A percentile compares a stretch with the other conserved stretches of the same genome.
Conservation (phyloP, 1,140 invertebrate species). For the Ceratosolen solmsi region DNA sequence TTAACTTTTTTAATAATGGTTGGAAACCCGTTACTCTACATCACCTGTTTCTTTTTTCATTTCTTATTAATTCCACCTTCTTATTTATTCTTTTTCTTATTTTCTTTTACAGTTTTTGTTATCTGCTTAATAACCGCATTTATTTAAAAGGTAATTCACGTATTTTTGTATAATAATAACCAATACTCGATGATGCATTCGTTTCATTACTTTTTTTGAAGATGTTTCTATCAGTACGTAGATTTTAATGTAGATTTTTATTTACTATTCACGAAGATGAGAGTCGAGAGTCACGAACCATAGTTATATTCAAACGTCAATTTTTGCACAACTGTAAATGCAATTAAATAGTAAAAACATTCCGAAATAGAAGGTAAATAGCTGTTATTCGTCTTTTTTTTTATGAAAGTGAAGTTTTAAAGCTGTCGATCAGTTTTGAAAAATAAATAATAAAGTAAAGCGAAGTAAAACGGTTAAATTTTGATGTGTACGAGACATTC, state of each 20-base stretch:
- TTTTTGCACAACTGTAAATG: neutral
- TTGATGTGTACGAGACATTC: too few relatives aligned
- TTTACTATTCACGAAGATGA: neutral
- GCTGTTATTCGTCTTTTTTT: neutral
- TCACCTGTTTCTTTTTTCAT: too few relatives aligned
- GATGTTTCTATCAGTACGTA: neutral
- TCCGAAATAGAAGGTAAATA: neutral
- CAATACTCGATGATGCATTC: neutral
- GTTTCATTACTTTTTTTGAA: neutral
- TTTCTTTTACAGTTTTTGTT: neutral
- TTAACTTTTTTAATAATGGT: neutral
- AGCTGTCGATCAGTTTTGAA: neutral
- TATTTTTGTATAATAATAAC: neutral
- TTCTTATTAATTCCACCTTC: neutral
- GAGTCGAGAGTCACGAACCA: neutral
- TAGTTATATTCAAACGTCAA: neutral
- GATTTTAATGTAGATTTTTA: neutral
- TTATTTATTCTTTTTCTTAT: too few relatives aligned
- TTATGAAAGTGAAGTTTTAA: neutral
- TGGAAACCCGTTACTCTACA: neutral
- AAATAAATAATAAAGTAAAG: neutral
- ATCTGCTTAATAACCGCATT: too few relatives aligned
- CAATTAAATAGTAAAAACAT: neutral
- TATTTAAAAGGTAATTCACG: neutral
- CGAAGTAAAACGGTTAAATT: too few relatives aligned